A percentile compares a stretch with the other conserved stretches of the same genome.
These are phyloP conservation scores for Zele albiditarsus DNA, from an alignment of 2,888 invertebrate genomes.

Conservation along the genomic window DNA sequence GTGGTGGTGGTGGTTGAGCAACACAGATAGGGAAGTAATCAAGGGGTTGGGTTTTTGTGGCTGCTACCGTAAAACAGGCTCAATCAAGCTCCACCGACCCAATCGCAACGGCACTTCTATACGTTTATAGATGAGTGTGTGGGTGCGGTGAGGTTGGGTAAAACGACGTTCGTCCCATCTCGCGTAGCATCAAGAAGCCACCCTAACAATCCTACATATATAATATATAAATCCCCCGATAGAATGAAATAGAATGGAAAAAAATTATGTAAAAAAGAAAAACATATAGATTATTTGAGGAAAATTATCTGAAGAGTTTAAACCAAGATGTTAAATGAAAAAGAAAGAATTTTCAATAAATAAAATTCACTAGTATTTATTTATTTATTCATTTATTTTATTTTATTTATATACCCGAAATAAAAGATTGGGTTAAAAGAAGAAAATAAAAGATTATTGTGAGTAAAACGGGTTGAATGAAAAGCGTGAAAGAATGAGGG, in stretches of 20 bases:
- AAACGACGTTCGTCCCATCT: not conserved
- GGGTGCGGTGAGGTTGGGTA: not conserved
- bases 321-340: not conserved
- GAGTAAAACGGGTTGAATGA: not conserved
- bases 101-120: not conserved
- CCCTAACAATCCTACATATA: not conserved
- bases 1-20: not conserved
- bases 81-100: constrained; percentile 56
- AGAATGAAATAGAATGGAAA: not conserved
- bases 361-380: not conserved
- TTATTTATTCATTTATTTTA: not conserved
- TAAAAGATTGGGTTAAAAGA: not conserved
- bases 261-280: not conserved
- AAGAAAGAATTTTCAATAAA: not conserved
- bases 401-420: constrained; percentile 14
- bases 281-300: not conserved
- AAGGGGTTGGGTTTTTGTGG: constrained; percentile 58
- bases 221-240: not conserved
- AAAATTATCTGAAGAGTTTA: not conserved
- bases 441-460: constrained; percentile 15
- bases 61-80: constrained; percentile 61
- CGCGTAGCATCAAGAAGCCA: not conserved
- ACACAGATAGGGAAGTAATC: constrained; percentile 62
- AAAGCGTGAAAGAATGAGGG: not conserved
- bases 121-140: not conserved